Evolutionary conservation across 2,888 invertebrate species (phyloP).

Genomic region (Eupithecia vulgata): DNA sequence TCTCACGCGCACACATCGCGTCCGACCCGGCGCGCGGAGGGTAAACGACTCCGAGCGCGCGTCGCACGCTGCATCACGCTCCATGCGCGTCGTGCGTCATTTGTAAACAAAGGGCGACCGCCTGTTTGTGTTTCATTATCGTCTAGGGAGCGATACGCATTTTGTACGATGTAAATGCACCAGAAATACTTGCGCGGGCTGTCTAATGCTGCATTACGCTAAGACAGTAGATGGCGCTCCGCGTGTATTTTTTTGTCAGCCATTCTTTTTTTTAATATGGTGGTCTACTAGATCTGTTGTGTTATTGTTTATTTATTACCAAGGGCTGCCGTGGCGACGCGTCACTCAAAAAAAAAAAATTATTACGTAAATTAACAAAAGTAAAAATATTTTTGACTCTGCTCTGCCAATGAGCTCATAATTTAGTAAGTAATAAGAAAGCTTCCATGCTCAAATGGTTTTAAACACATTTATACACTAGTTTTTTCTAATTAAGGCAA

Average conservation of each 20-base stretch:
- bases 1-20: conserved; percentile 81
- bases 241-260: not conserved
- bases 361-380: not conserved
- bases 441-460: not conserved
- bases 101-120: conserved; percentile 81
- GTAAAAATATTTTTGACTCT: not conserved
- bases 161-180: conserved; percentile 38
- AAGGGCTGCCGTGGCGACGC: too few relatives aligned
- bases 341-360: not conserved
- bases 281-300: not conserved
- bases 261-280: not conserved
- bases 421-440: not conserved
- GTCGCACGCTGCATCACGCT: conserved; percentile 68
- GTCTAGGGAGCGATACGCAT: conserved; percentile 58
- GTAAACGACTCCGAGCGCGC: conserved; percentile 78
- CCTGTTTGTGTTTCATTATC: conserved; percentile 72
- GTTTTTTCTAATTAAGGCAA: conserved; percentile 8
- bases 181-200: conserved; percentile 19
- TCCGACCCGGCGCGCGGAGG: conserved; percentile 79
- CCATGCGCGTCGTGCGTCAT: conserved; percentile 74
- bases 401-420: not conserved
- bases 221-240: not conserved
- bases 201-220: not conserved
- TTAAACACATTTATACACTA: too few relatives aligned
- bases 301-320: not conserved